Conservation (phyloP, 2,113 vertebrate genomes). For the Alectura lathami region DNA sequence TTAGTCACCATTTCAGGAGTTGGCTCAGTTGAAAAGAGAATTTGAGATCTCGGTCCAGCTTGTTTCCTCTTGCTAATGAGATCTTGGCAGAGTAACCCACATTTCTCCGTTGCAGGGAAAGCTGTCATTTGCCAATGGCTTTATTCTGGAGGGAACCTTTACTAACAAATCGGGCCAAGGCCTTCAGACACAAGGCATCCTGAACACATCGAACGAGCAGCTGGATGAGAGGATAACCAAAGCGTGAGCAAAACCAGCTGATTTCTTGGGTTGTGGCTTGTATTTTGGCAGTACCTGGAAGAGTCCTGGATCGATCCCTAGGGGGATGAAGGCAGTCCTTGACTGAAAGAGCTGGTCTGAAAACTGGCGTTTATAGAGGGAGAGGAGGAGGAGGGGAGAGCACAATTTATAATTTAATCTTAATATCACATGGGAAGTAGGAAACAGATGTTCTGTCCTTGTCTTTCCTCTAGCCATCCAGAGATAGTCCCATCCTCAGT, state of each 20-base stretch:
- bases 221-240: constrained; percentile 21
- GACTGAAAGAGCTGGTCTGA: neutral
- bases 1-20: neutral
- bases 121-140: constrained; percentile 78
- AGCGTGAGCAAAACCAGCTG: neutral
- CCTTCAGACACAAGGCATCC: constrained; percentile 66
- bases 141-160: constrained; percentile 74
- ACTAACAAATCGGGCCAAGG: constrained; percentile 37
- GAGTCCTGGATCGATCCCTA: neutral
- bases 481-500: neutral
- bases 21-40: neutral
- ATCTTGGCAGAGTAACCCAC: neutral
- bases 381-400: neutral
- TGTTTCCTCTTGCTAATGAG: neutral
- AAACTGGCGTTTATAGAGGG: neutral
- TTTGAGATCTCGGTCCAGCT: neutral
- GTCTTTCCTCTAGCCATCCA: neutral
- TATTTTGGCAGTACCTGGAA: neutral
- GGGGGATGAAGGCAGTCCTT: neutral
- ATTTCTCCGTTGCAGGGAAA: constrained; percentile 71
- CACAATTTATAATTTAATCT: neutral
- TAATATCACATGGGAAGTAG: neutral
- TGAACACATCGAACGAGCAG: constrained; percentile 49
- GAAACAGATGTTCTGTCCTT: neutral
- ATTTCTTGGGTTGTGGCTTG: neutral